phyloP scores from a whole-genome alignment of 35 echinoderm and acorn worm species.

The Apostichopus californicus region DNA sequence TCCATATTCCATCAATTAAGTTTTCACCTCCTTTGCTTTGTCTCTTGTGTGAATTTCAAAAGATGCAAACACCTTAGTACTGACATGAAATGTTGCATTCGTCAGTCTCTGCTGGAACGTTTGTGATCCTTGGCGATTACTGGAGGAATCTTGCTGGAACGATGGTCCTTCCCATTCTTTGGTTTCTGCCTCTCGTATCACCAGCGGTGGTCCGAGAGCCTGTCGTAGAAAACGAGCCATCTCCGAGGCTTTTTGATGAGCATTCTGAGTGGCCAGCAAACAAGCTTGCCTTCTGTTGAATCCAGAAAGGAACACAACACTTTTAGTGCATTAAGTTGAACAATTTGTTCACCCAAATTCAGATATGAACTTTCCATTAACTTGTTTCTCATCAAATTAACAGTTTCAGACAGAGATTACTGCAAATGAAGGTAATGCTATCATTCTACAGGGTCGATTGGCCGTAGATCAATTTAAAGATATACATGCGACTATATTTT shows the following conservation, averaged over 20 bases:
- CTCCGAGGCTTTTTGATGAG: slow-evolving; percentile 83
- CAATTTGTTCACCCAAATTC: no score
- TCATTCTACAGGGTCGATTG: no score
- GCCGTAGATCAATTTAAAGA: no score
- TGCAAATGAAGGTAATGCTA: no score
- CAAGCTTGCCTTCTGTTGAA: slow-evolving; percentile 74
- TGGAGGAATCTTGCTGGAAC: slow-evolving; percentile 37
- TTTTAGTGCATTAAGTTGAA: no score
- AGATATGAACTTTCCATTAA: no score
- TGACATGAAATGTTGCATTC: slow-evolving; percentile 73
- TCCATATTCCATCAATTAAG: background rate
- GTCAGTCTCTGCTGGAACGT: slow-evolving; percentile 90
- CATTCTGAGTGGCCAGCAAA: slow-evolving; percentile 81
- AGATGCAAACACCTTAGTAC: slow-evolving; percentile 69
- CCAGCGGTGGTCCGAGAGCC: slow-evolving; percentile 63
- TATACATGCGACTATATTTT: no score
- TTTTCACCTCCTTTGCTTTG: slow-evolving; percentile 71
- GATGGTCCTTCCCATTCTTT: slow-evolving; percentile 80
- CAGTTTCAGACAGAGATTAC: no score
- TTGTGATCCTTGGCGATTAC: slow-evolving; percentile 54
- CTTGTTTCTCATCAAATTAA: no score
- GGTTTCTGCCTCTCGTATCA: slow-evolving; percentile 71
- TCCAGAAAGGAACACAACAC: background rate
- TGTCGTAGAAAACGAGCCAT: slow-evolving; percentile 81
- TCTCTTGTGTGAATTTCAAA: slow-evolving; percentile 82